These are phyloP conservation scores for Rhinolophus sinicus DNA, from an alignment of 2,113 vertebrate genomes.

Conservation along the genomic window DNA sequence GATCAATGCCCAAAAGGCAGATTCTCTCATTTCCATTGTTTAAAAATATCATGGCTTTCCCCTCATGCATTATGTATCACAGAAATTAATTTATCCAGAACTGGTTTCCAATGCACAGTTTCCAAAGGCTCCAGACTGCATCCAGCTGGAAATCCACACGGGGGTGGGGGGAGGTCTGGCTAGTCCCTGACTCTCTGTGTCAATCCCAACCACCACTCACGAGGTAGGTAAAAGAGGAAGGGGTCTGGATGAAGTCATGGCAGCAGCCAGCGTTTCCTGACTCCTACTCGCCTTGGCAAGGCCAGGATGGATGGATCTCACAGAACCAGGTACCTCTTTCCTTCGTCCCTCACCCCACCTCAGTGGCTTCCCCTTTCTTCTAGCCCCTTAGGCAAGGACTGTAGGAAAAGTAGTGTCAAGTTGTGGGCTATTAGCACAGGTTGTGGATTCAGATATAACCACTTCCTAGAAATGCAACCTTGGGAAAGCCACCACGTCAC, in stretches of 20 bases:
- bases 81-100: slow-evolving; percentile 72
- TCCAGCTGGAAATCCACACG: background rate
- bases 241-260: background rate
- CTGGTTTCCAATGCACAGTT: slow-evolving; percentile 26
- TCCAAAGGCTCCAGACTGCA: background rate
- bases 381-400: background rate
- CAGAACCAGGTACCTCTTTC: background rate
- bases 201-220: background rate
- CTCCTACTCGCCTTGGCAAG: background rate
- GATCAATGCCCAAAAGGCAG: slow-evolving; percentile 68
- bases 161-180: background rate
- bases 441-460: background rate
- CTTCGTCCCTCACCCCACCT: no score
- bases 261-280: background rate
- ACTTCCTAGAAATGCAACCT: background rate
- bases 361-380: background rate
- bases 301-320: background rate
- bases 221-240: background rate
- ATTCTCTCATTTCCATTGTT: slow-evolving; percentile 68
- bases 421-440: background rate
- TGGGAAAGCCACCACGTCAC: slow-evolving; percentile 5
- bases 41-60: slow-evolving; percentile 65
- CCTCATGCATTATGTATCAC: slow-evolving; percentile 57
- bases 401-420: rapidly evolving
- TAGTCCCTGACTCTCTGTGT: background rate